These are phyloP conservation scores for Leistus spinibarbis DNA, from an alignment of 2,888 invertebrate species.

Conservation along the genomic window DNA sequence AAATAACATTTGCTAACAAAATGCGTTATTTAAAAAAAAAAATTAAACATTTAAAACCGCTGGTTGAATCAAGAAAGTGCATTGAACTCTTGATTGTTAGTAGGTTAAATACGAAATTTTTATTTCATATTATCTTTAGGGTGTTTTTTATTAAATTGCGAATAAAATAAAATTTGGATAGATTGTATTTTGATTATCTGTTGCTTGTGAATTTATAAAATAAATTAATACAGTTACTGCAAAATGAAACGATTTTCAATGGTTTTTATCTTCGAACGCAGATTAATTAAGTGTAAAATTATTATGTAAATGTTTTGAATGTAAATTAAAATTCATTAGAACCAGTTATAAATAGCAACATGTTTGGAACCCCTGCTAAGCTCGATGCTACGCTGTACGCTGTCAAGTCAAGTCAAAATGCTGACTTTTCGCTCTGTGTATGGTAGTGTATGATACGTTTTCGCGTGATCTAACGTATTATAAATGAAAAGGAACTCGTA, in stretches of 20 bases:
- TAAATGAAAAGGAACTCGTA: background rate
- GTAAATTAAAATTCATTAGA: too few relatives aligned
- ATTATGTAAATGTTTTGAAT: too few relatives aligned
- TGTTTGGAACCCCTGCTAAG: background rate
- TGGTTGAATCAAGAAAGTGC: background rate
- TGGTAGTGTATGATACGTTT: background rate
- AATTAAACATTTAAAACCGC: too few relatives aligned
- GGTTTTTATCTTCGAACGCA: too few relatives aligned
- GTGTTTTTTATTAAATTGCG: too few relatives aligned
- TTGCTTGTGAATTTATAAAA: too few relatives aligned
- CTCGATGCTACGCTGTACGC: background rate
- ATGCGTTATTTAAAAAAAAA: background rate
- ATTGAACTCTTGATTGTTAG: background rate
- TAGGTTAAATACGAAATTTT: background rate
- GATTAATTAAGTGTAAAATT: too few relatives aligned
- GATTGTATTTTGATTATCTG: too few relatives aligned
- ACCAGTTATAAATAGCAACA: background rate
- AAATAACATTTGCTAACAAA: too few relatives aligned
- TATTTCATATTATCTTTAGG: background rate
- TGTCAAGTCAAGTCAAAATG: background rate
- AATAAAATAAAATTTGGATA: too few relatives aligned
- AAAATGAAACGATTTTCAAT: too few relatives aligned
- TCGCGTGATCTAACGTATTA: background rate
- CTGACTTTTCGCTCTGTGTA: background rate
- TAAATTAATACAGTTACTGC: too few relatives aligned